Percentiles rank a stretch among this genome's conserved stretches.
phyloP scores from a whole-genome alignment of 1,140 invertebrate genomes.

The Drosophila truncata region DNA sequence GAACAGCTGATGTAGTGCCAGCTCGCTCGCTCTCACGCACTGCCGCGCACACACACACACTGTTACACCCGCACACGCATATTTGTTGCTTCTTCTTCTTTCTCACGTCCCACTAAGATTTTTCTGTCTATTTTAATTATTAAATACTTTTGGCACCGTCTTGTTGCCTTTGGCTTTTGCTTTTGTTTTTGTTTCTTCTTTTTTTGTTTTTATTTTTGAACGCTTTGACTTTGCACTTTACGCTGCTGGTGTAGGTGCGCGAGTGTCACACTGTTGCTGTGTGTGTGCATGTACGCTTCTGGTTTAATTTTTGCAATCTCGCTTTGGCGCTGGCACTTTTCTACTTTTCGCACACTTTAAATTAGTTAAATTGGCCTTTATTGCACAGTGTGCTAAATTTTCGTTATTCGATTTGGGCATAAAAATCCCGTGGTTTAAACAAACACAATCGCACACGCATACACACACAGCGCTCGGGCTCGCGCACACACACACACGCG shows the following conservation, averaged over 20 bases:
- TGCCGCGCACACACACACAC: slow-evolving; percentile 1
- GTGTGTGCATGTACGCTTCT: slow-evolving; percentile 48
- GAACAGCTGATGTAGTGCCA: slow-evolving; percentile 73
- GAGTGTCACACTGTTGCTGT: slow-evolving; percentile 44
- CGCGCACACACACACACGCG: slow-evolving; percentile 43
- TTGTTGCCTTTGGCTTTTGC: slow-evolving; percentile 50
- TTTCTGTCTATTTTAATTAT: slow-evolving; percentile 65
- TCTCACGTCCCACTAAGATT: slow-evolving; percentile 33
- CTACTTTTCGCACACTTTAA: slow-evolving; percentile 60
- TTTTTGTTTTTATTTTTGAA: slow-evolving; percentile 8
- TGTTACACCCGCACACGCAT: slow-evolving; percentile 29
- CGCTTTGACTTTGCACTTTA: slow-evolving; percentile 53
- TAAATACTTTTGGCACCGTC: slow-evolving; percentile 60
- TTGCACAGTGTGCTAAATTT: slow-evolving; percentile 54
- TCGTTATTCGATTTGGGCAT: slow-evolving; percentile 37
- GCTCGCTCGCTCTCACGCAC: slow-evolving; percentile 60
- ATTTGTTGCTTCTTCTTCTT: slow-evolving; percentile 33
- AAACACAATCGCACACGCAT: slow-evolving; percentile 57
- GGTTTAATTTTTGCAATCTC: slow-evolving; percentile 31
- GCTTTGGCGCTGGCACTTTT: slow-evolving; percentile 46
- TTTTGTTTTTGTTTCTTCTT: slow-evolving; percentile 16
- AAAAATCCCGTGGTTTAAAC: slow-evolving; percentile 61
- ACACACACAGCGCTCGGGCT: slow-evolving; percentile 39
- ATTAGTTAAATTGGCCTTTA: slow-evolving; percentile 53
- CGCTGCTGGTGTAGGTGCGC: slow-evolving; percentile 15